Evolutionary conservation across 2,888 invertebrate species (phyloP).

Genomic region (Tromatobia lineatoria): DNA sequence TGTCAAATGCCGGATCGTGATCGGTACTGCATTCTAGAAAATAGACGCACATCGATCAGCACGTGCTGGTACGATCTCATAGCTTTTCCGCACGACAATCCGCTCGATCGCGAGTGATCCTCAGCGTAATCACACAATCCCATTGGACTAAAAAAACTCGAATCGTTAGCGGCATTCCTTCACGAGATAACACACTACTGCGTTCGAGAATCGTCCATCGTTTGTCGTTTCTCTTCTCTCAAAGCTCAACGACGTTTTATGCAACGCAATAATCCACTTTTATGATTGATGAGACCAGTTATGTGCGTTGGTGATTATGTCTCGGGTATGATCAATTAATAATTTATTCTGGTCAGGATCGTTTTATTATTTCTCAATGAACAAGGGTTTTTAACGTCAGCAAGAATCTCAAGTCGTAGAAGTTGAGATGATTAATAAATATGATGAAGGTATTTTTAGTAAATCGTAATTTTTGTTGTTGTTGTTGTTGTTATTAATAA

Average conservation of each 20-base stretch:
- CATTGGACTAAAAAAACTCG: conserved; percentile 26
- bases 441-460: no score
- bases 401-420: no score
- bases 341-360: background rate
- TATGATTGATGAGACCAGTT: conserved; percentile 13
- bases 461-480: no score
- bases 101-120: conserved; percentile 25
- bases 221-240: conserved; percentile 20
- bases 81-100: conserved; percentile 1
- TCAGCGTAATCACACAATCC: conserved; percentile 51
- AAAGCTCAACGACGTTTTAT: background rate
- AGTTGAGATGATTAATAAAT: no score
- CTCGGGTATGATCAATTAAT: background rate
- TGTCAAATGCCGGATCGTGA: conserved; percentile 50
- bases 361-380: background rate
- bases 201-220: conserved; percentile 25
- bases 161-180: conserved; percentile 61
- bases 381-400: background rate
- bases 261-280: conserved; percentile 4
- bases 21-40: conserved; percentile 15
- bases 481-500: no score
- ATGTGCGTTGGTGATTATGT: background rate
- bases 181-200: conserved; percentile 37
- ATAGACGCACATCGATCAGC: conserved; percentile 37
- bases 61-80: conserved; percentile 26